Evolutionary conservation across 1,140 invertebrate species (phyloP).

Genomic region (Samia ricini): DNA sequence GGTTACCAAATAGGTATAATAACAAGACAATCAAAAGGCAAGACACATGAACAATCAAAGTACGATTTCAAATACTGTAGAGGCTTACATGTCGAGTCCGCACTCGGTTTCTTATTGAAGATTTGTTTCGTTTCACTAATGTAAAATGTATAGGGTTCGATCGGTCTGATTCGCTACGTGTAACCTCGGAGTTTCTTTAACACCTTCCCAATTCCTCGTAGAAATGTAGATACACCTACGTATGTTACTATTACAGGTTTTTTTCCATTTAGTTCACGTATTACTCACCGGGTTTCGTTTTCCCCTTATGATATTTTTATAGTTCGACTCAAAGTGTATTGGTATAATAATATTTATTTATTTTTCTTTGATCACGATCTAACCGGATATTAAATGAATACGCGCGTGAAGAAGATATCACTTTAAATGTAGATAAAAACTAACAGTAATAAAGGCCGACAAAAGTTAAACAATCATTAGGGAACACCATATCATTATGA

Average conservation of each 20-base stretch:
- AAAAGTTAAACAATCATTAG: too few relatives aligned
- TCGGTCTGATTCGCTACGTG: slow-evolving; percentile 10
- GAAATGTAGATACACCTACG: neutral
- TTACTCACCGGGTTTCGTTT: neutral
- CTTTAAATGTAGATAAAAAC: too few relatives aligned
- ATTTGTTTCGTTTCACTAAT: slow-evolving; percentile 25
- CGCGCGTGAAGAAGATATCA: too few relatives aligned
- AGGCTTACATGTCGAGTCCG: neutral
- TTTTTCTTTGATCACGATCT: neutral
- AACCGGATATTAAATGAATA: too few relatives aligned
- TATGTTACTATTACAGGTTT: neutral
- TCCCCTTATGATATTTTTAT: neutral
- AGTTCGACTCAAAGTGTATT: neutral
- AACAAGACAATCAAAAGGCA: neutral
- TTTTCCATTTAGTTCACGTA: neutral
- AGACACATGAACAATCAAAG: neutral
- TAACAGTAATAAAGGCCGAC: too few relatives aligned
- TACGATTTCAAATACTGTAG: neutral
- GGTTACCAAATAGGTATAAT: neutral
- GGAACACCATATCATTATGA: too few relatives aligned
- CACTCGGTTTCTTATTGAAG: slow-evolving; percentile 3
- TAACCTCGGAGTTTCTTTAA: slow-evolving; percentile 8
- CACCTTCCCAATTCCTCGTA: slow-evolving; percentile 9
- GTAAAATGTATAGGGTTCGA: slow-evolving; percentile 27
- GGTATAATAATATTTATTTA: neutral